Evolutionary conservation across 2,113 vertebrate genomes (phyloP).

Genomic region (Apistogramma diplotaenia): DNA sequence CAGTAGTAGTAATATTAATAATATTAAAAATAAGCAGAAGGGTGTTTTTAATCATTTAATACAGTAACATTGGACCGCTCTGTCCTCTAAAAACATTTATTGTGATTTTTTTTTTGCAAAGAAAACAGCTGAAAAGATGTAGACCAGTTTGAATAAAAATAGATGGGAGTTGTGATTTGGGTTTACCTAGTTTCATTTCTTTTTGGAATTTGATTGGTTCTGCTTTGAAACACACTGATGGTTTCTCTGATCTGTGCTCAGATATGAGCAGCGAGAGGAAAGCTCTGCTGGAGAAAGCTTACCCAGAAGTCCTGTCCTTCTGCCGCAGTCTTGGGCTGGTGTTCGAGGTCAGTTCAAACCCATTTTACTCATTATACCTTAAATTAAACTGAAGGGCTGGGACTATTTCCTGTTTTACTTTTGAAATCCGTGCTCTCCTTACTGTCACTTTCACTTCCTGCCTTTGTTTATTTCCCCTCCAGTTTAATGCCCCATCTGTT

Average conservation of each 20-base stretch:
- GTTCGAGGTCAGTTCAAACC: conserved; percentile 76
- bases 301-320: conserved; percentile 78
- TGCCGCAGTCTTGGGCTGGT: conserved; percentile 79
- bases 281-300: conserved; percentile 73
- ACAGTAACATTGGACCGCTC: neutral
- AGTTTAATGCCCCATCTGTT: neutral
- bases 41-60: neutral
- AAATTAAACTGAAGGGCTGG: neutral
- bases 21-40: neutral
- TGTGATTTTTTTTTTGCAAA: neutral
- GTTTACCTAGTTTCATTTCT: too few relatives aligned
- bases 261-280: conserved; percentile 83
- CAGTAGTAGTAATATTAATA: too few relatives aligned
- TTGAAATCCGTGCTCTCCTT: neutral
- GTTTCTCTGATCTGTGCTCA: conserved; percentile 39
- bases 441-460: neutral
- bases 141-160: neutral
- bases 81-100: too few relatives aligned
- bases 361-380: neutral
- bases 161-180: accelerated
- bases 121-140: neutral
- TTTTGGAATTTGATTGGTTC: neutral
- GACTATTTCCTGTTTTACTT: neutral
- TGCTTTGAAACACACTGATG: neutral
- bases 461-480: neutral